Conservation (phyloP, 2,797 vertebrate genomes). For the Sandelia bainsii region DNA sequence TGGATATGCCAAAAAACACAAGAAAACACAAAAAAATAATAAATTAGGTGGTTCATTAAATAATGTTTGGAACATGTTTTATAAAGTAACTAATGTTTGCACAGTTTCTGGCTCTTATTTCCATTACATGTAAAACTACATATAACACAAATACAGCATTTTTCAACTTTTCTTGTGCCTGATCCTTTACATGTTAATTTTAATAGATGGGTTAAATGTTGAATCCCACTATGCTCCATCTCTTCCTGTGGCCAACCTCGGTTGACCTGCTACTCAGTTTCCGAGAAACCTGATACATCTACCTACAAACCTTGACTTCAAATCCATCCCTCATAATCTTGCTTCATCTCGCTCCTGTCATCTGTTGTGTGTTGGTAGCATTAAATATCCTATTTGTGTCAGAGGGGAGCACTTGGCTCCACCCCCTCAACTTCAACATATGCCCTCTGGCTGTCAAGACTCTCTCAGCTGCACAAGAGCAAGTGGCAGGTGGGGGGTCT, state of each 20-base stretch:
- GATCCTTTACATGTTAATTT: constrained; percentile 17
- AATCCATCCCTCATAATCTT: constrained; percentile 33
- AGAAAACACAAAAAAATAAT: no score
- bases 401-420: constrained; percentile 33
- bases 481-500: constrained; percentile 14
- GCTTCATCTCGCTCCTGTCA: constrained; percentile 32
- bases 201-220: constrained; percentile 23
- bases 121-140: background rate
- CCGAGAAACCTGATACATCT: constrained; percentile 51
- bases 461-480: constrained; percentile 29
- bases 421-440: constrained; percentile 12
- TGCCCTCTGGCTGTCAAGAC: constrained; percentile 31
- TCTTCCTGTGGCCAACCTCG: constrained; percentile 10
- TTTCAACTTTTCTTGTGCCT: constrained; percentile 27
- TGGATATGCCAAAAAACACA: background rate
- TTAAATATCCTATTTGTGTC: constrained; percentile 54
- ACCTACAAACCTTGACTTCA: constrained; percentile 28
- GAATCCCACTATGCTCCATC: constrained; percentile 15
- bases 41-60: constrained; percentile 17
- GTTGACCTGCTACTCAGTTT: constrained; percentile 27
- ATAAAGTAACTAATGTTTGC: background rate
- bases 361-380: constrained; percentile 23
- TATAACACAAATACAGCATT: background rate
- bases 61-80: constrained; percentile 18
- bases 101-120: constrained; percentile 13